Conservation (phyloP, 2,797 vertebrate species). For the Siniperca undulata region DNA sequence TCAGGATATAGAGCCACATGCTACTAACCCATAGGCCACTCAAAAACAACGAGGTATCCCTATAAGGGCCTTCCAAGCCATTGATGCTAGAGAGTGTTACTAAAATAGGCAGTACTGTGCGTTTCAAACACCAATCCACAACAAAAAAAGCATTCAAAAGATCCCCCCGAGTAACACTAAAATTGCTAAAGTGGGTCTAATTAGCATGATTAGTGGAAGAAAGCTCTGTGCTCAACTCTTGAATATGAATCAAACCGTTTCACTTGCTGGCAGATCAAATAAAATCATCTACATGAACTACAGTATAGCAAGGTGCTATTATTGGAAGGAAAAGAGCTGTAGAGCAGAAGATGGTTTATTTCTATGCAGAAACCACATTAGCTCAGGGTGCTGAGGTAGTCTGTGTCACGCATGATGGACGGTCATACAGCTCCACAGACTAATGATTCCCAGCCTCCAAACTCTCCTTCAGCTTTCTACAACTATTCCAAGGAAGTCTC, state of each 20-base stretch:
- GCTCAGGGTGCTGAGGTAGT: conserved; percentile 60
- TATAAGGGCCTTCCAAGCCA: conserved; percentile 43
- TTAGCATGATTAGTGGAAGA: conserved; percentile 75
- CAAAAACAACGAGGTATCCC: conserved; percentile 52
- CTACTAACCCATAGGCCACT: conserved; percentile 48
- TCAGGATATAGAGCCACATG: conserved; percentile 47
- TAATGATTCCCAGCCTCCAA: conserved; percentile 34
- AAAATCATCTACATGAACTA: conserved; percentile 30
- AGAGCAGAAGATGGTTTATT: conserved; percentile 42
- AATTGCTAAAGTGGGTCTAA: conserved; percentile 77
- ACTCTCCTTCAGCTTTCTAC: conserved; percentile 40
- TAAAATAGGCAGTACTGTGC: conserved; percentile 52
- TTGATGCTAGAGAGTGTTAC: conserved; percentile 35
- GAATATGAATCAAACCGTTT: conserved; percentile 67
- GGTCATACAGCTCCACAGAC: conserved; percentile 36
- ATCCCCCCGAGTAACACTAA: conserved; percentile 71
- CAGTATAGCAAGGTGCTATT: conserved; percentile 14
- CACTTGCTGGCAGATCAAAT: conserved; percentile 68
- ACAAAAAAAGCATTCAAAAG: conserved; percentile 66
- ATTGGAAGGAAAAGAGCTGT: conserved; percentile 11
- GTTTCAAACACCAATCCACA: conserved; percentile 72
- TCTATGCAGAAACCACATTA: conserved; percentile 59
- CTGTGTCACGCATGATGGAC: conserved; percentile 67
- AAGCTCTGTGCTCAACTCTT: conserved; percentile 57
- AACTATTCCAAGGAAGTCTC: conserved; percentile 65